A percentile compares a stretch with the other conserved stretches of the same genome.
phyloP scores from a whole-genome alignment of 2,888 invertebrate genomes.

The Acleris emargana region DNA sequence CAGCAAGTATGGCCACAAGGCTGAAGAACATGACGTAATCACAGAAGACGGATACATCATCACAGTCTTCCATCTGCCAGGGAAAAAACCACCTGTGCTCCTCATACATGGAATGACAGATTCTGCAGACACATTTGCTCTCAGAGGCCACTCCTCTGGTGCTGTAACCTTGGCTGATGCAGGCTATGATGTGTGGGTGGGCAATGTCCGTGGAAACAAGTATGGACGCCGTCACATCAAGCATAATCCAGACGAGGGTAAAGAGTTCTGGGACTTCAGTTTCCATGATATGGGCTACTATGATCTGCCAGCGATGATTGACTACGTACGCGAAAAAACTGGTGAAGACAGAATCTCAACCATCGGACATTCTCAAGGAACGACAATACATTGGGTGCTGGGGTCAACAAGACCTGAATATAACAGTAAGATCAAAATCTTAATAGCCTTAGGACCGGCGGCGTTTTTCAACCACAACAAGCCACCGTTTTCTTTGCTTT shows the following conservation, averaged over 20 bases:
- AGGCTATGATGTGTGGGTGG: constrained; percentile 80
- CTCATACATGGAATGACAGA: constrained; percentile 64
- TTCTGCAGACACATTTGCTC: constrained; percentile 61
- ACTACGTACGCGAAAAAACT: constrained; percentile 64
- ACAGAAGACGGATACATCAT: constrained; percentile 51
- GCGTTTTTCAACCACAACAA: background rate
- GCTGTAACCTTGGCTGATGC: constrained; percentile 71
- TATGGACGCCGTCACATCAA: constrained; percentile 84
- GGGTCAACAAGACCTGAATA: constrained; percentile 81
- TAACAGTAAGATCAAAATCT: constrained; percentile 81
- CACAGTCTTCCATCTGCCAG: constrained; percentile 46
- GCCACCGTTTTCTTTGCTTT: background rate
- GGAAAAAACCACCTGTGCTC: constrained; percentile 54
- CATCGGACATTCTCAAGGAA: constrained; percentile 89
- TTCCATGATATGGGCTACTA: constrained; percentile 88
- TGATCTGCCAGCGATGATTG: constrained; percentile 87
- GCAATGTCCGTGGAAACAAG: constrained; percentile 84
- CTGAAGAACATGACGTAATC: constrained; percentile 8
- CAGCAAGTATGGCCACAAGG: constrained; percentile 13
- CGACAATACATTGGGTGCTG: constrained; percentile 83
- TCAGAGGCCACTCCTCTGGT: constrained; percentile 56
- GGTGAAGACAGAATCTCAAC: constrained; percentile 83
- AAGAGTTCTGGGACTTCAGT: constrained; percentile 81
- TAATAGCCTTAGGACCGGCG: constrained; percentile 57
- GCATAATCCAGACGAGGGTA: constrained; percentile 64